Evolutionary conservation across 2,888 invertebrate genomes (phyloP), one percentile per base, ranked within the genome.

Genomic region (Dorcus parallelipipedus): DNA sequence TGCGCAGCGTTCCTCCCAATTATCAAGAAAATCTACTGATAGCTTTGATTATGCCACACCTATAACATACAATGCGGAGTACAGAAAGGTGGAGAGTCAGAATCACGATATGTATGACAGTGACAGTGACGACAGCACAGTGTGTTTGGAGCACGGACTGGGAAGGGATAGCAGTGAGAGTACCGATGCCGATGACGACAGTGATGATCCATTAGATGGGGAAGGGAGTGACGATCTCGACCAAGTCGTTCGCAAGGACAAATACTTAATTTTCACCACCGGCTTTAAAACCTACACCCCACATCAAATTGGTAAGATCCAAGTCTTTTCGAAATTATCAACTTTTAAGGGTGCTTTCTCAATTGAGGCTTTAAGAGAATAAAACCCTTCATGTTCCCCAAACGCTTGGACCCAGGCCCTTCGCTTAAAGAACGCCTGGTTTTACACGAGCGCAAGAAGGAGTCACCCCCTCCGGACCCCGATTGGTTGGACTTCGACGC

Each of bases 281-380:
- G 93, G 93, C 0, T 87, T 87, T 4, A 86, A 88, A 75, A 92
- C 93, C 0, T 93, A 90, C 70, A 91, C 90, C 0, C 93, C 93
- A 0, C 93, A 93, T 80, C 90, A 91, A 78, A 87, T 93, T 64
- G 90, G 89, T 73, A 65, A 56, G 42, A 49, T 38, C 39, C 3
- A 52, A 40, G 26, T 41, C 38, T 45, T 10, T 38, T 48, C 42
- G 26, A 23, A 4, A 38, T 47, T 43, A 14, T 40, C 33, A 42
- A 49, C 17, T 10, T 9, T 14, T 38, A 43, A 10, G 10, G 9
- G 10, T 33, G 5, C 33, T 49, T 43, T 60, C 6, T 33, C 7
- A 33, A 33, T 62, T 51, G 51, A 79, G 83, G 84, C 40, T 87
- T 91, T 66, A 91, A 90, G 71, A 81, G 88, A 69, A 89, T 93